phyloP scores from a whole-genome alignment of 1,140 invertebrate species.

The Harpegnathos saltator region DNA sequence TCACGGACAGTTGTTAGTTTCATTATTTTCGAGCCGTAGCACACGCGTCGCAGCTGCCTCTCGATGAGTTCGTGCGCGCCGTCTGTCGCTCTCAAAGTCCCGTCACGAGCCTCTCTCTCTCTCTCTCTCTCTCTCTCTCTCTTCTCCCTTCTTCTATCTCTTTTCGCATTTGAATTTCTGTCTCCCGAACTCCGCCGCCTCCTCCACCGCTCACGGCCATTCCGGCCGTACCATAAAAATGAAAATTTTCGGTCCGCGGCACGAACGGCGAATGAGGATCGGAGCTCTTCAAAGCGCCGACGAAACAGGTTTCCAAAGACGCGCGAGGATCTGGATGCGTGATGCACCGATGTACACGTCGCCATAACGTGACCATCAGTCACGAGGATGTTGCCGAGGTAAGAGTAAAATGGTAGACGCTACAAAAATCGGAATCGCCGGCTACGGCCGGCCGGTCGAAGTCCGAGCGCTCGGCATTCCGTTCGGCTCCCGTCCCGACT shows the following conservation, averaged over 20 bases:
- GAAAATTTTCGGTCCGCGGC: constrained; percentile 49
- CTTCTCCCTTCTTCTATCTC: neutral
- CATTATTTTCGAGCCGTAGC: neutral
- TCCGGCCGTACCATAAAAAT: constrained; percentile 23
- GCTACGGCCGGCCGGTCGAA: neutral
- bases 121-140: neutral
- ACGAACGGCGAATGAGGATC: constrained; percentile 48
- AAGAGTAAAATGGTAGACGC: neutral
- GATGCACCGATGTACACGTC: constrained; percentile 22
- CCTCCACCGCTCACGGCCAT: neutral
- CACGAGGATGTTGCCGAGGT: neutral
- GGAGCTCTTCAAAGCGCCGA: constrained; percentile 58
- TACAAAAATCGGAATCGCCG: neutral
- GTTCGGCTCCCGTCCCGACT: neutral
- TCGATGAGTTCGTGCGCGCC: neutral
- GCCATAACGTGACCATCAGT: constrained; percentile 39
- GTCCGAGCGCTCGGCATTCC: too few species aligned
- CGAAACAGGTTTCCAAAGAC: constrained; percentile 70
- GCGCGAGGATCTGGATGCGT: neutral
- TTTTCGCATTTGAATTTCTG: constrained; percentile 44
- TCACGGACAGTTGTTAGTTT: neutral
- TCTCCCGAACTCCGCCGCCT: constrained; percentile 11
- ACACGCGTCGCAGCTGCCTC: too few species aligned
- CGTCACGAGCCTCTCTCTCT: neutral
- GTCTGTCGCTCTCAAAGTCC: neutral